Evolutionary conservation across 1,140 invertebrate species (phyloP).

Genomic region (Anastrepha ludens): DNA sequence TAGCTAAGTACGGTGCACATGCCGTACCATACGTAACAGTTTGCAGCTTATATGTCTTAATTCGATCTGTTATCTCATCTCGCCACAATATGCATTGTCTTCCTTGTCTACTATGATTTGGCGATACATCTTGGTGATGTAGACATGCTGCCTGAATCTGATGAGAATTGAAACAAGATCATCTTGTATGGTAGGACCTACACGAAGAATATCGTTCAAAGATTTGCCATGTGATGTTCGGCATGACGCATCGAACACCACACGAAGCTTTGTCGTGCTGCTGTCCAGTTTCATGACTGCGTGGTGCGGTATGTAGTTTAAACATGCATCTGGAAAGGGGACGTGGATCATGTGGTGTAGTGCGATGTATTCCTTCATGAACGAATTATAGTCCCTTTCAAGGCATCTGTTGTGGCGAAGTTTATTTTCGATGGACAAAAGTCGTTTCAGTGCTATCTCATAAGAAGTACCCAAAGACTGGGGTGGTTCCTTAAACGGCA

Average conservation of each 20-base stretch:
- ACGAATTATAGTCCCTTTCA: neutral
- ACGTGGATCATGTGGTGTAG: neutral
- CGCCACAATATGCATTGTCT: constrained; percentile 72
- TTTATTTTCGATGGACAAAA: neutral
- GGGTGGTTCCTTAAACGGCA: neutral
- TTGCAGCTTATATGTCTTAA: constrained; percentile 53
- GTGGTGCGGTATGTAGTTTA: constrained; percentile 67
- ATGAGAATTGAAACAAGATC: constrained; percentile 66
- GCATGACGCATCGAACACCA: constrained; percentile 52
- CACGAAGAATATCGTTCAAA: constrained; percentile 57
- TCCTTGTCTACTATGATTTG: constrained; percentile 52
- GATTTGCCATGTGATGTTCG: constrained; percentile 54
- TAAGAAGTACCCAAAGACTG: neutral
- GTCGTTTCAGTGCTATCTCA: neutral
- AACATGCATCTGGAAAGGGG: neutral
- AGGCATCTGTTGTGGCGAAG: neutral
- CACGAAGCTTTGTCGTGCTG: constrained; percentile 64
- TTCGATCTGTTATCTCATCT: constrained; percentile 56
- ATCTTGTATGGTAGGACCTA: constrained; percentile 56
- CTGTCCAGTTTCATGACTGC: constrained; percentile 59
- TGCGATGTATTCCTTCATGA: neutral
- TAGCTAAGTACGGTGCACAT: constrained; percentile 67
- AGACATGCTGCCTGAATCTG: constrained; percentile 69
- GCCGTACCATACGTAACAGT: constrained; percentile 68
- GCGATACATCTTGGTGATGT: constrained; percentile 66